Evolutionary conservation across 1,140 invertebrate species (phyloP), one percentile per base, ranked within the genome.

Genomic region (Bilobella aurantiaca): DNA sequence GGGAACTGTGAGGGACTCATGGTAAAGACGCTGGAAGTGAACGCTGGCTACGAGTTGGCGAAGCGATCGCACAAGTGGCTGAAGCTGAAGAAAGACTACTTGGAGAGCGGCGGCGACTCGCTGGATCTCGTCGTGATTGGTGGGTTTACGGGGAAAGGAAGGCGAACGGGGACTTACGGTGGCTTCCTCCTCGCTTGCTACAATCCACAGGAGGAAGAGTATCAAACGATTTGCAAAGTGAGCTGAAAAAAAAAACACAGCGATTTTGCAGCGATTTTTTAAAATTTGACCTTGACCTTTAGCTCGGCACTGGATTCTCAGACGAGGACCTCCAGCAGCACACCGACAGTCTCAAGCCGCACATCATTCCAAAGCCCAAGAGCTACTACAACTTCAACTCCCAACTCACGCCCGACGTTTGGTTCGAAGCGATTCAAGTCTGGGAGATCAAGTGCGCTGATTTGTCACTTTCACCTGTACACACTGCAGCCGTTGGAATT

Each of bases 381-480:
- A 82, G 86, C 0, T 99, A 99, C 76, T 98, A 95, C 75, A 82
- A 86, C 56, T 94, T 81, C 75, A 91, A 96, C 76, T 72, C 77
- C 2, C 80, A 81, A 30, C 80, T 88, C 61, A 83, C 86, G 71
- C 93, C 96, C 12, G 96, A 99, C 80, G 89, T 88, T 75, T 99
- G 96, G 96, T 95, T 99, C 78, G 89, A 93, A 71, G 81, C 92
- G 2, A 84, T 86, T 3, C 85, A 91, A 77, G 91, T 99, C 16
- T 98, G 96, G 95, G 97, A 99, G 82, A 85, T 99, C 8, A 98
- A 98, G 79, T 97, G 93, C 78, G 97, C 96, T 0, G 97, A 99
- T 83, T 82, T 99, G 27, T 98, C 94, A 5, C 82, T 99, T 28
- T 98, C 96, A 16, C 95, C 97, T 18, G 86, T 93, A 46, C 94